Conservation (phyloP, 2,113 vertebrate genomes). For the Sander vitreus region DNA sequence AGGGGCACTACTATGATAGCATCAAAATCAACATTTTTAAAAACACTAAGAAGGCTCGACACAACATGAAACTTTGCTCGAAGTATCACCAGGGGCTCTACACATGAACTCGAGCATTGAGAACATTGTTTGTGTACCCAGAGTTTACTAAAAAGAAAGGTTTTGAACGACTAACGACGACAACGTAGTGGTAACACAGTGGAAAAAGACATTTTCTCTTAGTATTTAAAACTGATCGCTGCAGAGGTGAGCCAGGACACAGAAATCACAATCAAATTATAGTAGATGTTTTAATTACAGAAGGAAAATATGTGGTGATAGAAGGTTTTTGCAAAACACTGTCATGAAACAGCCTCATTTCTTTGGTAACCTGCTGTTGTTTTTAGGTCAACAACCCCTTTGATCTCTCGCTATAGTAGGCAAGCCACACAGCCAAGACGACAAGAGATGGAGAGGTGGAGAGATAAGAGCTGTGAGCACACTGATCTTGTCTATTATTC, state of each 20-base stretch:
- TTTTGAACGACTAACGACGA: too few species aligned
- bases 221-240: not conserved
- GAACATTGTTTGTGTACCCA: too few species aligned
- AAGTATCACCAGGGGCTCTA: too few species aligned
- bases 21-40: too few species aligned
- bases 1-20: too few species aligned
- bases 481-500: slow-evolving; percentile 50
- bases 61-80: too few species aligned
- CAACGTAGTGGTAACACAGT: not conserved
- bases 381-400: slow-evolving; percentile 39
- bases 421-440: not conserved
- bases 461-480: slow-evolving; percentile 42
- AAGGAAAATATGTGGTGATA: not conserved
- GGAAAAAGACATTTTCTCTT: not conserved
- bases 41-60: too few species aligned
- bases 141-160: too few species aligned
- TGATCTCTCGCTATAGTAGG: slow-evolving; percentile 21
- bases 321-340: not conserved
- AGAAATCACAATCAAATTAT: not conserved
- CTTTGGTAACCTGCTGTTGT: slow-evolving; percentile 30
- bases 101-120: too few species aligned
- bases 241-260: not conserved
- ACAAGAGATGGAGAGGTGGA: slow-evolving; percentile 16
- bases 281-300: not conserved
- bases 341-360: slow-evolving; percentile 1